These are phyloP conservation scores for Setipinna tenuifilis DNA, from an alignment of 2,797 vertebrate species.

Conservation along the genomic window DNA sequence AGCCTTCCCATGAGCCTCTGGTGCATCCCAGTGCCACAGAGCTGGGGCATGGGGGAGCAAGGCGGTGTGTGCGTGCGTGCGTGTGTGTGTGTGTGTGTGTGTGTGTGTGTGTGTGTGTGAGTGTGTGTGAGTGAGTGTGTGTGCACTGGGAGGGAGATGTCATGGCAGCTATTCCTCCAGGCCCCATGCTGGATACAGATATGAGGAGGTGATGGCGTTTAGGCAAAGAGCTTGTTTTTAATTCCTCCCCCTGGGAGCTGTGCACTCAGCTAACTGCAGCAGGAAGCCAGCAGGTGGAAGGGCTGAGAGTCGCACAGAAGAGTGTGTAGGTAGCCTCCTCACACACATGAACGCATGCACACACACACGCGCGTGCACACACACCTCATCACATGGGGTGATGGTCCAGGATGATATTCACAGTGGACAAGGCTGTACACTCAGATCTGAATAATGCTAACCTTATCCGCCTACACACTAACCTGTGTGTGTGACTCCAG, in stretches of 20 bases:
- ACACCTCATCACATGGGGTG: too few relatives aligned
- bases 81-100: background rate
- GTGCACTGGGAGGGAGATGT: constrained; percentile 56
- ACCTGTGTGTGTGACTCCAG: background rate
- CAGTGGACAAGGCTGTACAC: too few relatives aligned
- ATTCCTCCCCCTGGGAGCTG: constrained; percentile 49
- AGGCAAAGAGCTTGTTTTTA: constrained; percentile 40
- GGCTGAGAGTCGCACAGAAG: too few relatives aligned
- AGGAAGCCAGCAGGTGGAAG: background rate
- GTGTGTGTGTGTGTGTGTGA: background rate
- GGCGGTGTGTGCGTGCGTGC: background rate
- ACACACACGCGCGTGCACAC: too few relatives aligned
- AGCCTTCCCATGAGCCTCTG: constrained; percentile 44
- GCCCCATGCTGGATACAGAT: constrained; percentile 54
- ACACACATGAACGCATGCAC: background rate
- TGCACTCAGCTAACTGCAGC: constrained; percentile 31
- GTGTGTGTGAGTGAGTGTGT: background rate
- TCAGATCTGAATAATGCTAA: too few relatives aligned
- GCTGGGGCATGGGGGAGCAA: constrained; percentile 57
- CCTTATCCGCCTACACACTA: background rate
- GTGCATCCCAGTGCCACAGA: constrained; percentile 60
- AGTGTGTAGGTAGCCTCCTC: background rate
- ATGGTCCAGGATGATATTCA: too few relatives aligned
- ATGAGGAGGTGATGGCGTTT: constrained; percentile 48
- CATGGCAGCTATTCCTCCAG: constrained; percentile 46